Percentiles rank a stretch among this genome's conserved stretches.
These are phyloP conservation scores for Acrocyrtus sp. DNA, from an alignment of 2,888 invertebrate genomes.

Conservation along the genomic window DNA sequence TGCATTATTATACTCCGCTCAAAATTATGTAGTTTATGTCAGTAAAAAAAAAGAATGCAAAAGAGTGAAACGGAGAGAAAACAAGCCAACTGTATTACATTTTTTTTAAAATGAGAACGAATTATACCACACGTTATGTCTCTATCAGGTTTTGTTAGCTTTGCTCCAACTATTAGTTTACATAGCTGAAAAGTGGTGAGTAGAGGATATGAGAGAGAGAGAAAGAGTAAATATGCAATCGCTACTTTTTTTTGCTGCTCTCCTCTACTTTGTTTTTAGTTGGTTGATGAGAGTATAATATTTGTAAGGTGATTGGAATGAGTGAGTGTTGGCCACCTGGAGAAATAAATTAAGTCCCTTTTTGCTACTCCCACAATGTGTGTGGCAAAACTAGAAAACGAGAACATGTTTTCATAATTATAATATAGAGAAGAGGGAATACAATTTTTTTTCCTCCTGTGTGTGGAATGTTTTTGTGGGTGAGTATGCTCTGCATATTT, in stretches of 20 bases:
- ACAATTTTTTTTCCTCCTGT: constrained; percentile 13
- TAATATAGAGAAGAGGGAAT: constrained; percentile 20
- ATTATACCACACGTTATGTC: constrained; percentile 47
- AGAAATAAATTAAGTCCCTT: constrained; percentile 61
- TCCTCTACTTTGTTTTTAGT: background rate
- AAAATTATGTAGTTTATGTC: too few species aligned
- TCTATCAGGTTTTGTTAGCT: constrained; percentile 27
- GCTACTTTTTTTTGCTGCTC: background rate
- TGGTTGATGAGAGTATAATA: background rate
- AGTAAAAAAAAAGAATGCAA: too few species aligned
- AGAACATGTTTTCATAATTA: constrained; percentile 54
- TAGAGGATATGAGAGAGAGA: too few species aligned
- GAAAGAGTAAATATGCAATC: background rate
- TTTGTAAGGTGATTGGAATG: constrained; percentile 56
- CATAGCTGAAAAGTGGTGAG: too few species aligned
- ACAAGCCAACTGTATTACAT: background rate
- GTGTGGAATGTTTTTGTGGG: too few species aligned
- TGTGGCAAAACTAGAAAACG: constrained; percentile 55
- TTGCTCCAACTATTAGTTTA: too few species aligned
- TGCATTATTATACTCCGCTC: too few species aligned
- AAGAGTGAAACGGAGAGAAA: background rate
- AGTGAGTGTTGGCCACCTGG: constrained; percentile 60
- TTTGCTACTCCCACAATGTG: constrained; percentile 58
- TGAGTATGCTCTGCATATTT: too few species aligned
- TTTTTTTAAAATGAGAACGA: constrained; percentile 38